A percentile compares a stretch with the other conserved stretches of the same genome.
phyloP scores from a whole-genome alignment of 2,113 vertebrate genomes.

The Centropus bengalensis region DNA sequence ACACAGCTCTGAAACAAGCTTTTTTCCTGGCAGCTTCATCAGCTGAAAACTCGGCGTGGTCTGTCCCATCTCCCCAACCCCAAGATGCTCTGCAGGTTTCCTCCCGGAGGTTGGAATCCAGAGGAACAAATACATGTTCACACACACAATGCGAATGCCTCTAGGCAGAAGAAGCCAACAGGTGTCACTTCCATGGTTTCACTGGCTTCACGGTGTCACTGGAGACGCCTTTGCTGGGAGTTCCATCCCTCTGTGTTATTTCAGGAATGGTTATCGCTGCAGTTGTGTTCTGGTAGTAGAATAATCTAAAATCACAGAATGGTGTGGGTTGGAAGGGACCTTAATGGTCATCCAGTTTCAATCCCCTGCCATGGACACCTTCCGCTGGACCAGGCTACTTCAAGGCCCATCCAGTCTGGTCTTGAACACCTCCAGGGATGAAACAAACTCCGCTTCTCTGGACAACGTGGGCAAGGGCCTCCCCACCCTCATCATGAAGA shows the following conservation, averaged over 20 bases:
- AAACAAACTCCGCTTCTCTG: too few species aligned
- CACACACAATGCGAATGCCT: rapidly evolving
- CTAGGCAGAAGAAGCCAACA: neutral
- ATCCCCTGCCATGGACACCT: too few species aligned
- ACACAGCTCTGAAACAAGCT: neutral
- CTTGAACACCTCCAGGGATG: too few species aligned
- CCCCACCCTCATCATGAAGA: too few species aligned
- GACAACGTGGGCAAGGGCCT: too few species aligned
- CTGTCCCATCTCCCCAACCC: neutral
- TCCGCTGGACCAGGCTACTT: too few species aligned
- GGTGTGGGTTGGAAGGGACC: too few species aligned
- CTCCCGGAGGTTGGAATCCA: neutral
- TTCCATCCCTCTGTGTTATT: neutral
- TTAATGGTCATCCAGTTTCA: too few species aligned
- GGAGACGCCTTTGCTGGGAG: neutral
- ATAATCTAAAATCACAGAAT: neutral
- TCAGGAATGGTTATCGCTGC: neutral
- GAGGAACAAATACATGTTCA: neutral
- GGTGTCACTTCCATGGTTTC: too few species aligned
- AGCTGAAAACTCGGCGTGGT: neutral
- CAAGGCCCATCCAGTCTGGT: too few species aligned
- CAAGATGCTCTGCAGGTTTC: neutral
- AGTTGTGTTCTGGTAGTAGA: neutral
- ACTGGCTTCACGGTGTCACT: rapidly evolving
- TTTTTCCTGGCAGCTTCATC: neutral